A percentile compares a stretch with the other conserved stretches of the same genome.
Conservation (phyloP, 2,888 invertebrate species). For the Tipula lateralis region DNA sequence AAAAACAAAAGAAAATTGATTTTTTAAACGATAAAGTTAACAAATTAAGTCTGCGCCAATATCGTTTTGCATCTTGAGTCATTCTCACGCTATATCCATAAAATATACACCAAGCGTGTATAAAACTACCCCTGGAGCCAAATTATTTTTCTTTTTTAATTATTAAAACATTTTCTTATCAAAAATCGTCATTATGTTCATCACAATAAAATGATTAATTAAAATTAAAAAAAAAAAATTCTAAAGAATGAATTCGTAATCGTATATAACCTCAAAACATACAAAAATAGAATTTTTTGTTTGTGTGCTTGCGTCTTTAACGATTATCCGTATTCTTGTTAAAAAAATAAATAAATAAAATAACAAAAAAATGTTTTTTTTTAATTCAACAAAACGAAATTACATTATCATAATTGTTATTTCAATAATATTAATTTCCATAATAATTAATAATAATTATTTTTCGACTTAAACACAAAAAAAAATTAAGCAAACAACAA, state of each 20-base stretch:
- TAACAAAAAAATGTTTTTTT: neutral
- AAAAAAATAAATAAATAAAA: neutral
- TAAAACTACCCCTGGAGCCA: neutral
- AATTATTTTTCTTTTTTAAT: neutral
- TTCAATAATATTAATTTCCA: neutral
- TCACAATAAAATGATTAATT: slow-evolving; percentile 15
- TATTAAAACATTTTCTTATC: slow-evolving; percentile 7
- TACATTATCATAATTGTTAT: slow-evolving; percentile 12
- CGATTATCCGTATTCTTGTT: neutral
- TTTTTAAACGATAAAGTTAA: neutral
- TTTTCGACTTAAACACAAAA: neutral
- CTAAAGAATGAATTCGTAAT: neutral
- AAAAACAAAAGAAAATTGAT: neutral
- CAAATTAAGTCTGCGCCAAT: neutral
- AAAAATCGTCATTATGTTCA: neutral
- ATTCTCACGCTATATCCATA: neutral
- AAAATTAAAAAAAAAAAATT: neutral
- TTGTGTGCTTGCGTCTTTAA: neutral
- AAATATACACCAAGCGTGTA: neutral
- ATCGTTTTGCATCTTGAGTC: neutral
- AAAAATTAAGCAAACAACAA: neutral
- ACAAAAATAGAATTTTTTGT: neutral
- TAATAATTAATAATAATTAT: neutral
- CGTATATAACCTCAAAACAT: neutral
- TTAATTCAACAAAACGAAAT: neutral